Percentiles rank a stretch among this genome's conserved stretches.
Conservation (phyloP, 2,797 vertebrate species). For the Octomys mimax region DNA sequence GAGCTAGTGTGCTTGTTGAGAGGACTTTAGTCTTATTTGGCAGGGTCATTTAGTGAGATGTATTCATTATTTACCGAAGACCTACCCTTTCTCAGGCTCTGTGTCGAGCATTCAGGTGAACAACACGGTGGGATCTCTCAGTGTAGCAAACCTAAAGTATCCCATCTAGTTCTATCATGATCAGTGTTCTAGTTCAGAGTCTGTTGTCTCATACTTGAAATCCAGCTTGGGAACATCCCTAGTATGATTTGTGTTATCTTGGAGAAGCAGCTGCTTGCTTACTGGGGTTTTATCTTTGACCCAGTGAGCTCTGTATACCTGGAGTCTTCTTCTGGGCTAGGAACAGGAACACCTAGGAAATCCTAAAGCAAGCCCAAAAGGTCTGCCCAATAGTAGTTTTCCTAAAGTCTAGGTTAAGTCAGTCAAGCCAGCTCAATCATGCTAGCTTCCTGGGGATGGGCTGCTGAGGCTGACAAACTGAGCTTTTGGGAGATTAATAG, state of each 20-base stretch:
- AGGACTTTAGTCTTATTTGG: background rate
- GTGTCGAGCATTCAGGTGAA: background rate
- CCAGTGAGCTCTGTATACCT: background rate
- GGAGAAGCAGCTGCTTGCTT: background rate
- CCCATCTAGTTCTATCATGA: background rate
- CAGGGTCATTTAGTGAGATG: background rate
- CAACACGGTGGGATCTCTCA: background rate
- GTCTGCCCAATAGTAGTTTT: background rate
- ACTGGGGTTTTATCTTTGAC: background rate
- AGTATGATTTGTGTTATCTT: background rate
- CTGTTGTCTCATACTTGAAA: background rate
- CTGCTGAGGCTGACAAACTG: background rate
- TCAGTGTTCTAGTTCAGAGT: too few relatives aligned
- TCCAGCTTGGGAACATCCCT: background rate
- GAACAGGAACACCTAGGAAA: background rate
- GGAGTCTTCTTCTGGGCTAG: background rate
- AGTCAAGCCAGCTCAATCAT: background rate
- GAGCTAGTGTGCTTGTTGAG: background rate
- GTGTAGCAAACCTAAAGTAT: background rate
- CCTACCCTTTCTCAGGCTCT: conserved; percentile 14
- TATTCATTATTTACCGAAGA: conserved; percentile 5
- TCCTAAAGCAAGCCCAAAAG: background rate
- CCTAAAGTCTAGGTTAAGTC: background rate
- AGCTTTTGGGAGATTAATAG: background rate
- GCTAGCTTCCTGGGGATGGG: background rate